Evolutionary conservation across 2,888 invertebrate species (phyloP).

Genomic region (Aspidiotus rigidus): DNA sequence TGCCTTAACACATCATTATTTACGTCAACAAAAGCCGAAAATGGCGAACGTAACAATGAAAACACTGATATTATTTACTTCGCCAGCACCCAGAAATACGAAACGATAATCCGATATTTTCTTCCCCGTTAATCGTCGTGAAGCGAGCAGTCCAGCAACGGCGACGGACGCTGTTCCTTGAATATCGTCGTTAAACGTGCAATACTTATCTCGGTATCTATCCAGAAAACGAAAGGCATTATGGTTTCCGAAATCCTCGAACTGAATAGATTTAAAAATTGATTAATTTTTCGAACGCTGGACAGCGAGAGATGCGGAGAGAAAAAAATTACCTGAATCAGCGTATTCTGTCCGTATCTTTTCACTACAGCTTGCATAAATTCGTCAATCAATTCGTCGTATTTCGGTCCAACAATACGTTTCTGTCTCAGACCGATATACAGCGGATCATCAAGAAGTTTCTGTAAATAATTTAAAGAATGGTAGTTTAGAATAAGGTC

Average conservation of each 20-base stretch:
- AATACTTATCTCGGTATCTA: slow-evolving; percentile 81
- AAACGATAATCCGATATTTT: slow-evolving; percentile 78
- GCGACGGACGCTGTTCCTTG: slow-evolving; percentile 96
- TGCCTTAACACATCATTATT: slow-evolving; percentile 31
- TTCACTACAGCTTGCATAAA: slow-evolving; percentile 90
- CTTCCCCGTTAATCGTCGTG: slow-evolving; percentile 64
- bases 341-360: slow-evolving; percentile 75
- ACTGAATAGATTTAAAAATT: slow-evolving; percentile 51
- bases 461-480: slow-evolving; percentile 46
- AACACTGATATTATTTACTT: slow-evolving; percentile 44
- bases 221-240: slow-evolving; percentile 93
- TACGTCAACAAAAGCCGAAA: background rate
- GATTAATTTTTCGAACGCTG: slow-evolving; percentile 6
- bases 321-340: slow-evolving; percentile 52
- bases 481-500: too few relatives aligned
- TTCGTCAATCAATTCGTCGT: slow-evolving; percentile 90
- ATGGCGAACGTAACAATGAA: background rate
- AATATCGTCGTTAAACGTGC: slow-evolving; percentile 98
- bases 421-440: slow-evolving; percentile 87
- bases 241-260: slow-evolving; percentile 94
- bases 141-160: slow-evolving; percentile 82
- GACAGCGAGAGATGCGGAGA: background rate
- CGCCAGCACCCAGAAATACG: slow-evolving; percentile 83
- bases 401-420: slow-evolving; percentile 71
- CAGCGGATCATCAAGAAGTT: slow-evolving; percentile 79